Conservation (phyloP, 1,140 invertebrate genomes). For the Drosophila watanabei region DNA sequence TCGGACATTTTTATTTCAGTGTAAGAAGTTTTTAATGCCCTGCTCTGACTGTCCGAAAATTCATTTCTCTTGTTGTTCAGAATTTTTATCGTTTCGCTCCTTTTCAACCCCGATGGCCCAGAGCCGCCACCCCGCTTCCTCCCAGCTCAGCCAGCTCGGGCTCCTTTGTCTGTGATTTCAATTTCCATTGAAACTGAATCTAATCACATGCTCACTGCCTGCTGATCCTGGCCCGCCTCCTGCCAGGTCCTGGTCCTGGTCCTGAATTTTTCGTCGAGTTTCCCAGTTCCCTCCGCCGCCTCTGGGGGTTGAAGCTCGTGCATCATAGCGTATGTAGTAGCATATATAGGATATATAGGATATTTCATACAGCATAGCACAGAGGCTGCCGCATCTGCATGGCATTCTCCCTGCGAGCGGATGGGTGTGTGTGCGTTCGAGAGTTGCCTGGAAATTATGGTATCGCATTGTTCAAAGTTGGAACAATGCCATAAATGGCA, state of each 20-base stretch:
- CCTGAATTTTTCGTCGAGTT: conserved; percentile 14
- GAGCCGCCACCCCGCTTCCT: conserved; percentile 19
- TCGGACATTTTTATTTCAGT: not conserved
- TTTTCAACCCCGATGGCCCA: conserved; percentile 62
- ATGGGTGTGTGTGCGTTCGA: conserved; percentile 17
- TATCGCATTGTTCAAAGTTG: conserved; percentile 72
- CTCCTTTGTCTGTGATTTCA: conserved; percentile 80
- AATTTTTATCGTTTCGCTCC: conserved; percentile 61
- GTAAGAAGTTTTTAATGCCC: conserved; percentile 46
- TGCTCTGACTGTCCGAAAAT: conserved; percentile 49
- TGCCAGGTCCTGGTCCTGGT: conserved; percentile 18
- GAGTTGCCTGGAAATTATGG: conserved; percentile 75
- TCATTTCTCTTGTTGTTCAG: conserved; percentile 57
- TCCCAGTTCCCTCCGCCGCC: conserved; percentile 8
- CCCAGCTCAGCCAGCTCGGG: not conserved
- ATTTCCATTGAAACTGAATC: conserved; percentile 84
- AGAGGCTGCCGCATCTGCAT: conserved; percentile 65
- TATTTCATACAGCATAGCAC: conserved; percentile 50
- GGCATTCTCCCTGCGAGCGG: conserved; percentile 36
- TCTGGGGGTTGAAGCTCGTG: conserved; percentile 50
- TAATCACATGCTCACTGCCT: conserved; percentile 78
- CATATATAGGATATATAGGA: conserved; percentile 34
- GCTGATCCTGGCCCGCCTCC: conserved; percentile 62
- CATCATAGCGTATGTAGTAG: conserved; percentile 24
- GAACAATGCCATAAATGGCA: conserved; percentile 82